Percentiles rank a stretch among this genome's conserved stretches.
These are phyloP conservation scores for Uloborus diversus DNA, from an alignment of 1,140 invertebrate genomes.

Conservation along the genomic window DNA sequence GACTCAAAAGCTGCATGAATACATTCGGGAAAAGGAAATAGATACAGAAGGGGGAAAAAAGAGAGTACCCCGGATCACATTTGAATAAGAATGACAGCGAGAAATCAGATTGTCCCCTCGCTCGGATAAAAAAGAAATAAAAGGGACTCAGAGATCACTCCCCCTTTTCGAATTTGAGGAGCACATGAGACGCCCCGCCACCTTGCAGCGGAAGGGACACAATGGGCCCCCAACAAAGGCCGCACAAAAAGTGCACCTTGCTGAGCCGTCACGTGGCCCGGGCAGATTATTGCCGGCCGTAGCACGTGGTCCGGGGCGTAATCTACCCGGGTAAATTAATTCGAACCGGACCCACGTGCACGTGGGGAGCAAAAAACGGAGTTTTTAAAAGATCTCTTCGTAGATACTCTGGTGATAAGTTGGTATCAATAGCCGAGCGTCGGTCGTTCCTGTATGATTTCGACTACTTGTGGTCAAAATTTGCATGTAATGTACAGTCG, in stretches of 20 bases:
- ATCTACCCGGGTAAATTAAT: conserved; percentile 48
- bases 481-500: no score
- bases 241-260: conserved; percentile 27
- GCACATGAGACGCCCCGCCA: conserved; percentile 8
- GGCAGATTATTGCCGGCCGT: conserved; percentile 27
- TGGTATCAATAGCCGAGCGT: no score
- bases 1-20: not conserved
- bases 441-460: no score
- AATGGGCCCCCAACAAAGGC: not conserved
- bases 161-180: conserved; percentile 25
- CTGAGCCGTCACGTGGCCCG: conserved; percentile 22
- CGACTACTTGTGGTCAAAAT: no score
- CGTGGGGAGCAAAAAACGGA: no score
- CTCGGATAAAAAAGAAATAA: not conserved
- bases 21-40: not conserved
- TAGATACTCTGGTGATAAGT: no score
- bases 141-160: not conserved
- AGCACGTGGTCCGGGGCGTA: conserved; percentile 41
- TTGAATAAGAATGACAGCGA: conserved; percentile 46
- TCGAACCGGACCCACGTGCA: conserved; percentile 30
- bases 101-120: conserved; percentile 30
- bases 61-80: no score
- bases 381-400: no score
- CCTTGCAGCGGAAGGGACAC: not conserved
- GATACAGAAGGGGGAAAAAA: not conserved